Evolutionary conservation across 2,113 vertebrate genomes (phyloP).

Genomic region (Colistium nudipinnis): DNA sequence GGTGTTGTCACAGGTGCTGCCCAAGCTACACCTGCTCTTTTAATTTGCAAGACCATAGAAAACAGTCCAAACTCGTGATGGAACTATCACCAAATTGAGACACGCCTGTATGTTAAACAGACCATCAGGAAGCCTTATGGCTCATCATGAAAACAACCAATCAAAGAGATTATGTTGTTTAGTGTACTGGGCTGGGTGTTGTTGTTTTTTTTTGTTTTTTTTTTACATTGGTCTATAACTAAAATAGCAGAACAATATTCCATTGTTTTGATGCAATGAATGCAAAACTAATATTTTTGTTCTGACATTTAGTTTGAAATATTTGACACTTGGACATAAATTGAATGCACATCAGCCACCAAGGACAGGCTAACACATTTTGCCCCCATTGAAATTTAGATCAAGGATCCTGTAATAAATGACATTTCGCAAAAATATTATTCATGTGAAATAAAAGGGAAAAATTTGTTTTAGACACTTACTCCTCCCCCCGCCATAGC

Average conservation of each 20-base stretch:
- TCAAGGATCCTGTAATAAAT: conserved; percentile 44
- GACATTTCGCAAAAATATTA: conserved; percentile 35
- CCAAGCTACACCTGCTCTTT: neutral
- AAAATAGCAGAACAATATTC: too few relatives aligned
- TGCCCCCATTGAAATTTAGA: conserved; percentile 21
- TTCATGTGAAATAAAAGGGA: conserved; percentile 7
- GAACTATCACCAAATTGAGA: neutral
- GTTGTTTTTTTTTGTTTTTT: too few relatives aligned
- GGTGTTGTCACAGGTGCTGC: neutral
- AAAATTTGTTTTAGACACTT: conserved; percentile 72
- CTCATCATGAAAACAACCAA: neutral
- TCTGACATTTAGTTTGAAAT: too few relatives aligned
- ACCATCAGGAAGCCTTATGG: neutral
- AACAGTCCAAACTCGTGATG: neutral
- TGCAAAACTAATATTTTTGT: too few relatives aligned
- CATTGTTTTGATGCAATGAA: too few relatives aligned
- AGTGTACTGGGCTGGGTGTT: too few relatives aligned
- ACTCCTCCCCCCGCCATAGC: conserved; percentile 91
- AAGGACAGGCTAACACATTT: conserved; percentile 55
- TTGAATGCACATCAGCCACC: conserved; percentile 73
- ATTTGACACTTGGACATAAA: conserved; percentile 13
- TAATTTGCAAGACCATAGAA: conserved; percentile 13
- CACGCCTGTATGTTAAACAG: conserved; percentile 17
- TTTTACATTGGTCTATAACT: too few relatives aligned
- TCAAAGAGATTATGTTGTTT: neutral